These are phyloP conservation scores for Pinna nobilis DNA, from an alignment of 1,140 invertebrate genomes.

Conservation along the genomic window DNA sequence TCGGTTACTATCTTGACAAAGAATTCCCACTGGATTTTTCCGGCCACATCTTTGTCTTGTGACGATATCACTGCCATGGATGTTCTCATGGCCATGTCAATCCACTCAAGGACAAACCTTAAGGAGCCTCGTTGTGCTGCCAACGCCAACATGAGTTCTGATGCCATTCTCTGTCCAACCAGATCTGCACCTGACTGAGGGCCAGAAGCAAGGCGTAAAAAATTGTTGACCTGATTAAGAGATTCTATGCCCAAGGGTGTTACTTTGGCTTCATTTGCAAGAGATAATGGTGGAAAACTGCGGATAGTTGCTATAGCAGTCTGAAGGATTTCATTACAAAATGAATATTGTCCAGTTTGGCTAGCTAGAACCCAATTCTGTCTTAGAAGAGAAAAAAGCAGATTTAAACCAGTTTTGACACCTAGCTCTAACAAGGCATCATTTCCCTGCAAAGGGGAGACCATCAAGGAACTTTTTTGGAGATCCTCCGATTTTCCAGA, in stretches of 20 bases:
- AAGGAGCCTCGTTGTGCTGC: constrained; percentile 81
- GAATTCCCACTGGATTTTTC: constrained; percentile 57
- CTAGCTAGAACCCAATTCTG: constrained; percentile 78
- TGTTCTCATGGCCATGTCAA: constrained; percentile 77
- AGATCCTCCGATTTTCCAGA: constrained; percentile 29
- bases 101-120: constrained; percentile 81
- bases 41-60: constrained; percentile 26
- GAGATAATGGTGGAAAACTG: constrained; percentile 78
- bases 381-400: constrained; percentile 79
- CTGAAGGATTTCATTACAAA: constrained; percentile 79
- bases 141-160: constrained; percentile 79
- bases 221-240: constrained; percentile 75
- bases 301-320: constrained; percentile 79
- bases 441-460: constrained; percentile 69
- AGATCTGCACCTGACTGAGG: constrained; percentile 77
- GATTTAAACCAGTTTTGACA: constrained; percentile 80
- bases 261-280: constrained; percentile 80
- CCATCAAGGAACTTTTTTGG: constrained; percentile 1
- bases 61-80: constrained; percentile 30
- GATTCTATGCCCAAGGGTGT: constrained; percentile 78
- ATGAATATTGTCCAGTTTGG: constrained; percentile 65
- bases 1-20: constrained; percentile 63
- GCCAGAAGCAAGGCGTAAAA: constrained; percentile 78
- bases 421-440: constrained; percentile 81
- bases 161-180: constrained; percentile 76